Evolutionary conservation across 2,797 vertebrate species (phyloP), one percentile per base, ranked within the genome.

Genomic region (Silurus lanzhouensis): DNA sequence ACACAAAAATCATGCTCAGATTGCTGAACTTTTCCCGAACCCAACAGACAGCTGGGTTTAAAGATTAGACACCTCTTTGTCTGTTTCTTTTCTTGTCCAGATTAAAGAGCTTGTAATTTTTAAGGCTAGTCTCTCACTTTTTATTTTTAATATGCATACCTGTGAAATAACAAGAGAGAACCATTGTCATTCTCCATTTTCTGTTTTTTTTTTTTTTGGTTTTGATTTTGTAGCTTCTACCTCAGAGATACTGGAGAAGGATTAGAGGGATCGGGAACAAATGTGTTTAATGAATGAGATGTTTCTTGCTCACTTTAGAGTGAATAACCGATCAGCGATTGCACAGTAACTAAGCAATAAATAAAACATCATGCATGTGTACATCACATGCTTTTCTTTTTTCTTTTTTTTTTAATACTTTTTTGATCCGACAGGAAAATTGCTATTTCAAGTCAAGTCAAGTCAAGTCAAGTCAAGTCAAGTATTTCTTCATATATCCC

Each of bases 21-120:
- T 79, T 46, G 19, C 31, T 79, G 58, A 61, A 79, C 58, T 46
- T n/a, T 63, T 63, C 5, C 38, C 63, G 60, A 80, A 80, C 60
- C 77, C 60, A 48, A 0, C 13, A n/a, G 38, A 48, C 38, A 80
- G 2, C 38, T 80, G 60, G 77, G 60, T 19, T 48, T 48, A 1
- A 13, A n/a, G 61, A 80, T 80, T 64, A 78, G 31, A 61, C 27
- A 38, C 27, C 4, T 22, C 25, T 58, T 48, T 63, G 12, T 25
- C 6, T 79, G 20, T 5, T 7, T 38, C 31, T 60, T 58, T 20
- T 60, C 38, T 17, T 12, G 7, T 63, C 19, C 58, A 79, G 20
- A 31, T 60, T 4, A 38, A 60, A 77, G 5, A 38, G 75, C 17
- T 38, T 31, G 55, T 44, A 46, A 79, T 79, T 63, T 79, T 10